phyloP scores from a whole-genome alignment of 2,797 vertebrate species.

The Eulemur albifrons region DNA sequence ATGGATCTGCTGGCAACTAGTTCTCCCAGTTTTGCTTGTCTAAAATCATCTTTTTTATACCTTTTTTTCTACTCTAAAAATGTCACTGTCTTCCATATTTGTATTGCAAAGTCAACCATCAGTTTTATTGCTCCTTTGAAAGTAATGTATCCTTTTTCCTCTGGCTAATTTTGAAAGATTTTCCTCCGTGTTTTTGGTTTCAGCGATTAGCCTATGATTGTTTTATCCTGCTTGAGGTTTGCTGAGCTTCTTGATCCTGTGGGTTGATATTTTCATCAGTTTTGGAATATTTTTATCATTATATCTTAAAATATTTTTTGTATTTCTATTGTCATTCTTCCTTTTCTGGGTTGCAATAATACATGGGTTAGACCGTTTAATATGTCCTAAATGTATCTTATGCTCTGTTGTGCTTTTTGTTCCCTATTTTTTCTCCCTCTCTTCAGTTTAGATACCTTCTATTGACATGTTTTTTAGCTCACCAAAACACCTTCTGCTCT shows the following conservation, averaged over 20 bases:
- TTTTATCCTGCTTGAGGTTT: neutral
- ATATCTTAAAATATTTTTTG: neutral
- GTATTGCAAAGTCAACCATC: neutral
- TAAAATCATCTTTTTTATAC: neutral
- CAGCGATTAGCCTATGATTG: neutral
- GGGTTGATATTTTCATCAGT: neutral
- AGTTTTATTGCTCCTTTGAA: neutral
- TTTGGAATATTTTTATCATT: neutral
- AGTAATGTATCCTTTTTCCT: neutral
- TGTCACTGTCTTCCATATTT: neutral
- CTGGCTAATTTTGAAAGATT: neutral
- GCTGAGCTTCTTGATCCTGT: neutral
- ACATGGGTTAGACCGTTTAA: neutral
- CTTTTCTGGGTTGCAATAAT: neutral
- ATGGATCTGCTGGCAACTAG: neutral
- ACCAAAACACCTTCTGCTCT: neutral
- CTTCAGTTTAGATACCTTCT: neutral
- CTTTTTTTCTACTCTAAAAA: neutral
- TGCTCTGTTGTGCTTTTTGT: neutral
- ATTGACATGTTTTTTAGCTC: neutral
- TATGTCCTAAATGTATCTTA: neutral
- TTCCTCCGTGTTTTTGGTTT: neutral
- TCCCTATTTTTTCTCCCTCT: neutral
- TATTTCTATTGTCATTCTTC: neutral
- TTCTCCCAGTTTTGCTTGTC: neutral